Evolutionary conservation across 2,888 invertebrate genomes (phyloP), one percentile per base, ranked within the genome.

Genomic region (Rugalucina vietnamica): DNA sequence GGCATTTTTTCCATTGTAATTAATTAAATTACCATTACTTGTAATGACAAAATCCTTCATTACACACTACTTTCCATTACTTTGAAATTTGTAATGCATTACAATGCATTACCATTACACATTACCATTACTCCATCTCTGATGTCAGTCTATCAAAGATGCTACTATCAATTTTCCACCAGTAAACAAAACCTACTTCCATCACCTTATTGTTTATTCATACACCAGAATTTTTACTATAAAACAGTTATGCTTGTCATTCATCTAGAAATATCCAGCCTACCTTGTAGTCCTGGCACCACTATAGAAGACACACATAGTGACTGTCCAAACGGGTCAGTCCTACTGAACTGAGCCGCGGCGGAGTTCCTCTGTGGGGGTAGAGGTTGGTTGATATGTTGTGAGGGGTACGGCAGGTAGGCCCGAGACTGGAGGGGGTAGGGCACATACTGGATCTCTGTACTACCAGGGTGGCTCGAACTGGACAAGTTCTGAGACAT

Each of bases 271-370:
- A n/a, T n/a, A n/a, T n/a, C n/a, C n/a, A n/a, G 82, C 83, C 84
- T 85, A 94, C 94, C 97, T 96, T 98, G 98, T 93, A 98, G 98
- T 39, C 95, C 95, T 93, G 98, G 98, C 95, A 98, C 98, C 78
- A 98, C 96, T 93, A 98, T 97, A 72, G 98, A 98, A n/a, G 98
- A 98, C 50, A 98, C 98, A 95, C 98, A 96, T 95, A 98, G 97
- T 93, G 98, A 97, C 85, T 95, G 95, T 92, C 97, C 97, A 96
- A 98, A 98, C 70, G 97, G 97, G 94, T 98, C 98, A 0, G 97
- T 97, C 69, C 90, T 90, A 77, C 81, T 91, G 90, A 89, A 93
- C 92, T 93, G 94, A 79, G 92, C 93, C n/a, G n/a, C n/a, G n/a
- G n/a, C n/a, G 81, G 91, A 92, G 88, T 85, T 93, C 80, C 90